A percentile compares a stretch with the other conserved stretches of the same genome.
Conservation (phyloP, 2,888 invertebrate genomes). For the Gnatocerus cornutus region DNA sequence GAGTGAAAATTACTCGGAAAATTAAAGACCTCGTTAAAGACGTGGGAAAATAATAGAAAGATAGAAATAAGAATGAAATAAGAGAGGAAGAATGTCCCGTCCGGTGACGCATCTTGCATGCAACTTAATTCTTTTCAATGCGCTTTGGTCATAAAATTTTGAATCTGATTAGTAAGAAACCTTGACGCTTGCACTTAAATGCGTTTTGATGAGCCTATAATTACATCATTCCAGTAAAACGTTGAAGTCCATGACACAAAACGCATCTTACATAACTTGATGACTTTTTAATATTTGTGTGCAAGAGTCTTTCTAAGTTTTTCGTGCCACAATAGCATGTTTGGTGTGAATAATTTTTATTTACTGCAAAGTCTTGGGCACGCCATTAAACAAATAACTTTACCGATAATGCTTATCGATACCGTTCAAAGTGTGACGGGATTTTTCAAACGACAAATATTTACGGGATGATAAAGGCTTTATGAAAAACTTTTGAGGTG, state of each 20-base stretch:
- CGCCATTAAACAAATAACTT: slow-evolving; percentile 29
- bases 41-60: too few species aligned
- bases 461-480: slow-evolving; percentile 6
- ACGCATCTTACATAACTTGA: slow-evolving; percentile 20
- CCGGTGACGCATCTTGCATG: too few species aligned
- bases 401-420: slow-evolving; percentile 39
- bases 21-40: too few species aligned
- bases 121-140: too few species aligned
- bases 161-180: neutral
- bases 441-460: slow-evolving; percentile 19
- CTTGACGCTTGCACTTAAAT: slow-evolving; percentile 33
- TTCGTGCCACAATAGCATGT: slow-evolving; percentile 12
- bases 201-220: slow-evolving; percentile 38
- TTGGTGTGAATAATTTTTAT: slow-evolving; percentile 18
- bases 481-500: neutral
- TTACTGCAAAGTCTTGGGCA: slow-evolving; percentile 14
- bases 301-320: neutral
- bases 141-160: too few species aligned
- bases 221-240: slow-evolving; percentile 23
- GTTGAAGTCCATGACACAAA: slow-evolving; percentile 28
- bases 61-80: too few species aligned
- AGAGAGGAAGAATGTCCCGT: too few species aligned
- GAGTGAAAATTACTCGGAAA: too few species aligned
- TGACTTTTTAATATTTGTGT: slow-evolving; percentile 21
- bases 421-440: slow-evolving; percentile 20